These are phyloP conservation scores for Coelopa pilipes DNA, from an alignment of 2,888 invertebrate genomes.

Conservation along the genomic window DNA sequence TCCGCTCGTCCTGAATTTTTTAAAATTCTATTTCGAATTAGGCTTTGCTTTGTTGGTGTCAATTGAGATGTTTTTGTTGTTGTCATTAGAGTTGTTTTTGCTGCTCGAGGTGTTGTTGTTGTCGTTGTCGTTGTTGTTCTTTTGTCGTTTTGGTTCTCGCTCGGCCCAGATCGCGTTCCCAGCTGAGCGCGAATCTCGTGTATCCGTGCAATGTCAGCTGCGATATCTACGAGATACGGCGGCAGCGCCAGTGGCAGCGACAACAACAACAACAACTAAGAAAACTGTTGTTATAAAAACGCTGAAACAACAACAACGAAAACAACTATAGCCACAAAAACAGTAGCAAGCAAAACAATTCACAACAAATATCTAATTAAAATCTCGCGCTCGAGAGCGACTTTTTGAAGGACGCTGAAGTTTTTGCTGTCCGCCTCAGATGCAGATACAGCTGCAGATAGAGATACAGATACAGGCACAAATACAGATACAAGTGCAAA, in stretches of 20 bases:
- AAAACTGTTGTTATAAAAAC: too few species aligned
- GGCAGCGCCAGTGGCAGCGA: not conserved
- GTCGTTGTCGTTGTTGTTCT: slow-evolving; percentile 15
- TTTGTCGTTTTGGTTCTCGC: slow-evolving; percentile 25
- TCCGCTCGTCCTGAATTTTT: too few species aligned
- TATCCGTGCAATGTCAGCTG: slow-evolving; percentile 13
- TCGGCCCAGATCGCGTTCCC: not conserved
- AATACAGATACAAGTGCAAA: too few species aligned
- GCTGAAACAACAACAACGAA: not conserved
- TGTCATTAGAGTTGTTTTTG: too few species aligned
- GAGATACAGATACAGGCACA: too few species aligned
- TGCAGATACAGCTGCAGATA: too few species aligned
- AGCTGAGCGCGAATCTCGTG: slow-evolving; percentile 16
- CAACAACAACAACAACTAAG: not conserved
- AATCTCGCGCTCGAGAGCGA: slow-evolving; percentile 1
- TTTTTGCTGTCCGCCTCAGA: not conserved
- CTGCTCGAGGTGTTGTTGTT: not conserved
- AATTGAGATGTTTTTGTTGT: too few species aligned
- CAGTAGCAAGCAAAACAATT: not conserved
- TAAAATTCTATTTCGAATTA: too few species aligned
- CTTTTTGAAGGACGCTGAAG: slow-evolving; percentile 21
- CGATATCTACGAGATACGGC: slow-evolving; percentile 5
- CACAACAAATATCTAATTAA: slow-evolving; percentile 13
- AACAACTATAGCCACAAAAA: not conserved
- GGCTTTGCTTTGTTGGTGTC: too few species aligned